phyloP scores from a whole-genome alignment of 2,797 vertebrate species.

The Cuculus canorus region DNA sequence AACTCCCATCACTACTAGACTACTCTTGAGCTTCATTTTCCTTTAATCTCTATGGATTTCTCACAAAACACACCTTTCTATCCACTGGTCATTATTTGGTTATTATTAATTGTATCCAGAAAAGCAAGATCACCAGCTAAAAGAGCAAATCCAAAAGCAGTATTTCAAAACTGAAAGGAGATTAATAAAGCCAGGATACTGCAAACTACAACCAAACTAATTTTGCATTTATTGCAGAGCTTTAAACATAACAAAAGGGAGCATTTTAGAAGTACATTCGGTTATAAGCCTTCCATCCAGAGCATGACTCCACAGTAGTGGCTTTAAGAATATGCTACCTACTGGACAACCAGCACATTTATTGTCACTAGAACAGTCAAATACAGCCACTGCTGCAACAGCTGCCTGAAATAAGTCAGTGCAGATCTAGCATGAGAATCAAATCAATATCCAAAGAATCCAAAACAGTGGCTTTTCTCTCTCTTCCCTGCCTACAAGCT shows the following conservation, averaged over 20 bases:
- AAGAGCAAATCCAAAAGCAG: not conserved
- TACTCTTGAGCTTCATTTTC: not conserved
- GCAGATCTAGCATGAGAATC: not conserved
- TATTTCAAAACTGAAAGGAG: not conserved
- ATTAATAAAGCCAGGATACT: not conserved
- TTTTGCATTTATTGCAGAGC: not conserved
- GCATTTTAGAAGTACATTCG: not conserved
- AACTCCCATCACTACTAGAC: not conserved
- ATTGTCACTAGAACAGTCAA: not conserved
- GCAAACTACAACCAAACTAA: not conserved
- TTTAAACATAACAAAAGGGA: not conserved
- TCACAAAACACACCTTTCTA: not conserved
- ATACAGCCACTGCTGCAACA: not conserved
- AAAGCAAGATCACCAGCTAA: accelerated
- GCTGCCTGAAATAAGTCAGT: not conserved
- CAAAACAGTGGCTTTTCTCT: not conserved
- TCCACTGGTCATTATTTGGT: not conserved
- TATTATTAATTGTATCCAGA: not conserved
- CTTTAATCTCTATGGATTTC: not conserved
- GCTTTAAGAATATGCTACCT: not conserved
- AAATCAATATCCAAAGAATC: not conserved
- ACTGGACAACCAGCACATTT: not conserved
- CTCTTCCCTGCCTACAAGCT: not conserved
- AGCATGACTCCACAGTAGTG: accelerated
- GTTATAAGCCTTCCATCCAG: too few species aligned